Evolutionary conservation across 2,888 invertebrate species (phyloP).

Genomic region (Mythimna ferrago): DNA sequence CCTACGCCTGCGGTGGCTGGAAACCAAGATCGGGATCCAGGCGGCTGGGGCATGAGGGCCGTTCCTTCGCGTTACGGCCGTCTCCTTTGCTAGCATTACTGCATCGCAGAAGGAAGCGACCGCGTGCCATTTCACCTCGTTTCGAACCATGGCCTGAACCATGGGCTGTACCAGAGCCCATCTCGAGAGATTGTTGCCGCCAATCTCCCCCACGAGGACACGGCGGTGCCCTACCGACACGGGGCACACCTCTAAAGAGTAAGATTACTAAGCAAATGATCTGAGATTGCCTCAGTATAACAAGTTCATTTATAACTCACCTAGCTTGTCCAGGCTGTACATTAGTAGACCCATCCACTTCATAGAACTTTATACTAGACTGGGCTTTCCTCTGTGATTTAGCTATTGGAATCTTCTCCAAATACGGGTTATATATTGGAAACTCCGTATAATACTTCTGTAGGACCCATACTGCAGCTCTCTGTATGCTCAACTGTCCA

Average conservation of each 20-base stretch:
- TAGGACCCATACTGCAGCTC: conserved; percentile 98
- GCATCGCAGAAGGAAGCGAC: no score
- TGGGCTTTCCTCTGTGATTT: conserved; percentile 95
- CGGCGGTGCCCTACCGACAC: no score
- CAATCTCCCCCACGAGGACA: no score
- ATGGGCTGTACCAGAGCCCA: no score
- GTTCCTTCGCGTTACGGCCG: no score
- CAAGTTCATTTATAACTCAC: conserved; percentile 67
- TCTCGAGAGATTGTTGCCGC: no score
- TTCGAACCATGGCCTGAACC: no score
- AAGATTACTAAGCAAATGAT: neutral
- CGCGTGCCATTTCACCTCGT: no score
- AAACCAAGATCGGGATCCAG: no score
- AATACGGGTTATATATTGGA: conserved; percentile 98
- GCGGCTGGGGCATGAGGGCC: no score
- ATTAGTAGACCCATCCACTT: conserved; percentile 96
- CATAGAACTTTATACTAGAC: conserved; percentile 98
- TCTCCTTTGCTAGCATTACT: no score
- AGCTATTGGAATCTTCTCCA: conserved; percentile 97
- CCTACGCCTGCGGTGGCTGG: no score
- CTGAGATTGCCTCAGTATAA: neutral
- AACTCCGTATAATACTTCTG: conserved; percentile 99
- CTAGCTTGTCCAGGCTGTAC: conserved; percentile 93
- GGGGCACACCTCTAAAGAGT: neutral
- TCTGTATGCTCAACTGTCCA: conserved; percentile 97